Conservation (phyloP, 2,113 vertebrate species). For the Addax nasomaculatus region DNA sequence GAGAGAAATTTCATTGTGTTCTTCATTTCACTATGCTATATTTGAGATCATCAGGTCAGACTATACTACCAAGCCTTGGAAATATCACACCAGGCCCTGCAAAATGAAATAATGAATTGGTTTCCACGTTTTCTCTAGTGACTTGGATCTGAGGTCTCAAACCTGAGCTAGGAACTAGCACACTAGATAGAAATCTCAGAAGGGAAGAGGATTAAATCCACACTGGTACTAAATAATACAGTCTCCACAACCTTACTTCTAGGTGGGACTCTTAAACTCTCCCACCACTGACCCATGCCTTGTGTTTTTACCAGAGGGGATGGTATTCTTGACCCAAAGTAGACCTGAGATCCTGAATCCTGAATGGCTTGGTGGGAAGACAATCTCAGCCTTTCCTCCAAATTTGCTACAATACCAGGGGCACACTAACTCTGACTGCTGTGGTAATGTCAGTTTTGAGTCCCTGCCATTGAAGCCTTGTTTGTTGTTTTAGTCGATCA, state of each 20-base stretch:
- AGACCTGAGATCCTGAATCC: not conserved
- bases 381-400: not conserved
- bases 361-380: not conserved
- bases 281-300: not conserved
- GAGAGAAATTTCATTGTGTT: not conserved
- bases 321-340: not conserved
- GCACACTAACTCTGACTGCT: not conserved
- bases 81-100: not conserved
- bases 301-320: not conserved
- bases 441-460: not conserved
- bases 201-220: not conserved
- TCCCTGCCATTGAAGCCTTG: not conserved
- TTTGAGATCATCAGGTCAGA: not conserved
- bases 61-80: not conserved
- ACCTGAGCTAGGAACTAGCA: not conserved
- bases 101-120: not conserved
- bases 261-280: not conserved
- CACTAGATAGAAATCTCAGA: not conserved
- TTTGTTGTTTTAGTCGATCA: not conserved
- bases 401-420: not conserved
- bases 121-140: conserved; percentile 3
- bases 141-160: not conserved
- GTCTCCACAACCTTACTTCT: not conserved
- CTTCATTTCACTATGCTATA: not conserved
- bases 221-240: not conserved